A percentile compares a stretch with the other conserved stretches of the same genome.
Conservation (phyloP, 2,888 invertebrate genomes). For the Uropetala carovei region DNA sequence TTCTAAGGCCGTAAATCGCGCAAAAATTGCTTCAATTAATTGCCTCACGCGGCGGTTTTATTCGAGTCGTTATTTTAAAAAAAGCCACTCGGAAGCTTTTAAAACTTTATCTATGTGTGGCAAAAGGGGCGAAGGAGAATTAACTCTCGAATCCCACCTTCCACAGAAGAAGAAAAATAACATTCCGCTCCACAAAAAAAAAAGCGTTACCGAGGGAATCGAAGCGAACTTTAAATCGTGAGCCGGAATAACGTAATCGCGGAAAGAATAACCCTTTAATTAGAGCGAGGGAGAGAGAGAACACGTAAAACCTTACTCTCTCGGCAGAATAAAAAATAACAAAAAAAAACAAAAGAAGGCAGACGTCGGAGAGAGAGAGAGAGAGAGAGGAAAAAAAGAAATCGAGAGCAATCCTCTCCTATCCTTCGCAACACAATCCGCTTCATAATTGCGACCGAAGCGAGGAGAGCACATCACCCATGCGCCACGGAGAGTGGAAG, state of each 20-base stretch:
- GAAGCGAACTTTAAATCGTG: background rate
- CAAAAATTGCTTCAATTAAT: too few species aligned
- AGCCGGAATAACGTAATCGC: background rate
- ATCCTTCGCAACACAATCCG: background rate
- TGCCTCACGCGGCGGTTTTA: too few species aligned
- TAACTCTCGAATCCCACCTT: too few species aligned
- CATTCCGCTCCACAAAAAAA: background rate
- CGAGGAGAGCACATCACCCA: background rate
- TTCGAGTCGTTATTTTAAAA: too few species aligned
- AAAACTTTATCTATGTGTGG: too few species aligned
- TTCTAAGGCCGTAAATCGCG: too few species aligned
- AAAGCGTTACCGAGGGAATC: background rate
- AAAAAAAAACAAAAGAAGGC: too few species aligned
- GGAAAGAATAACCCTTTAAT: background rate
- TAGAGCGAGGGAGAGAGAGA: background rate
- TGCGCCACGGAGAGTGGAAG: background rate
- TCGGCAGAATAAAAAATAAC: background rate
- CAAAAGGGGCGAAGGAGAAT: too few species aligned
- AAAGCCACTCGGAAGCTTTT: too few species aligned
- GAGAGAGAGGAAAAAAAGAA: background rate
- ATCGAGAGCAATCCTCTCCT: background rate
- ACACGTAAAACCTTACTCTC: background rate
- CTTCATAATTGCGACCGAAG: conserved; percentile 2
- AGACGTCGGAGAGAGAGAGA: background rate
- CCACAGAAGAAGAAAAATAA: too few species aligned